Conservation (phyloP, 1,140 invertebrate species). For the Colletes latitarsis region DNA sequence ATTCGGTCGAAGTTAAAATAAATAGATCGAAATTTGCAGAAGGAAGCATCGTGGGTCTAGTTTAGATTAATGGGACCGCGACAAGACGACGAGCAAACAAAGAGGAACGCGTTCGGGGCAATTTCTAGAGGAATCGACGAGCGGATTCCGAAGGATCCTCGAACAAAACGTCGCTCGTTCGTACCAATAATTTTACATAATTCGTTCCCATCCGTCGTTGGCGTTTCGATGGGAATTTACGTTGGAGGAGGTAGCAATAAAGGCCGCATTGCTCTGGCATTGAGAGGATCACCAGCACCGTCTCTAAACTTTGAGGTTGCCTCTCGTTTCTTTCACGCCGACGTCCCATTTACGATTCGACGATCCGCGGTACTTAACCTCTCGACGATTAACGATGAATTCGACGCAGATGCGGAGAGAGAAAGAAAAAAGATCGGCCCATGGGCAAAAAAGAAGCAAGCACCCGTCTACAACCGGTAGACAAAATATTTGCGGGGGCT, state of each 20-base stretch:
- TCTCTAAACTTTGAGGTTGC: conserved; percentile 14
- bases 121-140: background rate
- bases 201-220: background rate
- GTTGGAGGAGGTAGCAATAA: background rate
- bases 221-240: conserved; percentile 8
- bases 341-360: conserved; percentile 33
- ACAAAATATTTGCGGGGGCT: conserved; percentile 36
- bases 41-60: no score
- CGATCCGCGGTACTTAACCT: conserved; percentile 40
- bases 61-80: no score
- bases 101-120: background rate
- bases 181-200: conserved; percentile 1
- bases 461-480: conserved; percentile 8
- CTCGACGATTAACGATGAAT: conserved; percentile 59
- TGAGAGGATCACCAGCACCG: conserved; percentile 12
- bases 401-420: conserved; percentile 6
- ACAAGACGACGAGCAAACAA: background rate
- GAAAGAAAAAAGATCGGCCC: background rate
- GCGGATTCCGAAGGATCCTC: background rate
- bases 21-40: no score
- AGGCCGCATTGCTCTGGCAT: background rate
- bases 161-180: background rate
- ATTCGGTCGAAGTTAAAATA: no score
- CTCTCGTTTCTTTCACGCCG: conserved; percentile 2
- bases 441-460: background rate